Evolutionary conservation across 2,797 vertebrate species (phyloP).

Genomic region (Gadopsis marmoratus): DNA sequence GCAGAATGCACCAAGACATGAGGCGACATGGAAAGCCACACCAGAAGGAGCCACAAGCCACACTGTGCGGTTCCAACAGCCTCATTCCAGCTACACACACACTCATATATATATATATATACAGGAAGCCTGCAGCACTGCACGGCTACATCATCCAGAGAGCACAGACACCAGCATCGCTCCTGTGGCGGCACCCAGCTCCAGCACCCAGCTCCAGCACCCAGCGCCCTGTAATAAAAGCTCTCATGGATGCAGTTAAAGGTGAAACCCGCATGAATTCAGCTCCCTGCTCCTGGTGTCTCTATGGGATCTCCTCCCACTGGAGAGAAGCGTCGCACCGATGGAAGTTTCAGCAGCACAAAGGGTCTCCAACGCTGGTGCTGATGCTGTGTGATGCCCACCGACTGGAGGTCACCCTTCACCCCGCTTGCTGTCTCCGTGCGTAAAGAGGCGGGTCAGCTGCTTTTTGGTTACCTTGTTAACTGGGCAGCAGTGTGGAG

Average conservation of each 20-base stretch:
- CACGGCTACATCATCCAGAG: constrained; percentile 6
- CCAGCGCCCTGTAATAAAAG: background rate
- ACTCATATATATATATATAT: background rate
- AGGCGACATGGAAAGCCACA: constrained; percentile 17
- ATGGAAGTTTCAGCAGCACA: constrained; percentile 33
- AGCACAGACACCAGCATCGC: background rate
- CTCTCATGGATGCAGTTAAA: background rate
- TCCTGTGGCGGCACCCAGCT: too few species aligned
- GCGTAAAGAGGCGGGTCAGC: constrained; percentile 31
- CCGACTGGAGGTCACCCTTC: constrained; percentile 19
- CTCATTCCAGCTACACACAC: background rate
- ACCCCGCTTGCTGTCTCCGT: background rate
- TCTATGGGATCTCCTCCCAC: background rate
- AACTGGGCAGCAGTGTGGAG: constrained; percentile 34
- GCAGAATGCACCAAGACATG: constrained; percentile 6
- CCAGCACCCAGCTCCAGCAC: background rate
- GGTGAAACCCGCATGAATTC: background rate
- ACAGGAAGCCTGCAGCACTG: background rate
- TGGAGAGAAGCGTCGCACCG: constrained; percentile 7
- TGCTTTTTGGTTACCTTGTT: constrained; percentile 40
- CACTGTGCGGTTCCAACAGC: constrained; percentile 17
- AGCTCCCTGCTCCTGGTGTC: background rate
- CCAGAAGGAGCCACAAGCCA: constrained; percentile 21
- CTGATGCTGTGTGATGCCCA: constrained; percentile 19
- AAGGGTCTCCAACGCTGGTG: background rate